Percentiles rank a stretch among this genome's conserved stretches.
Conservation (phyloP, 2,113 vertebrate species). For the Heteronetta atricapilla region DNA sequence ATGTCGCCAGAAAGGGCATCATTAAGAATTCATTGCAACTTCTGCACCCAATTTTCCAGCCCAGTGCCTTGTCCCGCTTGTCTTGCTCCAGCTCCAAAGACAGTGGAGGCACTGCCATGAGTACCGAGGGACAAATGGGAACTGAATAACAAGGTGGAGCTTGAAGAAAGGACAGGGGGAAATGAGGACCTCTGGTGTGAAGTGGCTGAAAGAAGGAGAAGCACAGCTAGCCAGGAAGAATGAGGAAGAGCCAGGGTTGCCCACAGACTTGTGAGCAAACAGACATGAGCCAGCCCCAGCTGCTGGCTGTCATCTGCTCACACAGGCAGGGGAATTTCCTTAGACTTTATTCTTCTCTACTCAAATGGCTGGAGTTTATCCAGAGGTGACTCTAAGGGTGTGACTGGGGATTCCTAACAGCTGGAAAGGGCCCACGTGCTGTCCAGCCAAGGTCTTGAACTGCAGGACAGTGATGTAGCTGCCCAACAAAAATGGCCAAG, state of each 20-base stretch:
- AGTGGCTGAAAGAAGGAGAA: neutral
- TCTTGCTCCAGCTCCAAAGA: slow-evolving; percentile 51
- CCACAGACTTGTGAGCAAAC: neutral
- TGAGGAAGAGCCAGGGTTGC: neutral
- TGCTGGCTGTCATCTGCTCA: neutral
- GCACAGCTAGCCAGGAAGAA: neutral
- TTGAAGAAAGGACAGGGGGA: neutral
- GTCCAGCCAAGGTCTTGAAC: neutral
- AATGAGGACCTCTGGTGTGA: neutral
- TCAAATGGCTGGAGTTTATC: neutral
- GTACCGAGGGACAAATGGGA: neutral
- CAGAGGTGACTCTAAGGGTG: neutral
- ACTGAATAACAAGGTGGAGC: slow-evolving; percentile 57
- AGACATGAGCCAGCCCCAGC: neutral
- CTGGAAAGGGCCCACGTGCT: rapidly evolving
- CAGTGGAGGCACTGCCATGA: slow-evolving; percentile 22
- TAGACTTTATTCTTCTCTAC: neutral
- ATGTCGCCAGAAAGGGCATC: slow-evolving; percentile 39
- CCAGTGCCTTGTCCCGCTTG: slow-evolving; percentile 70
- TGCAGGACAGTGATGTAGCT: neutral
- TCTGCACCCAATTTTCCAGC: slow-evolving; percentile 77
- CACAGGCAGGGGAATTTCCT: neutral
- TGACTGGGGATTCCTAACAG: neutral
- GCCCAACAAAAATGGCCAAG: neutral
- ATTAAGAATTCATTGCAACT: slow-evolving; percentile 77